These are phyloP conservation scores for Hypomecis atomaria DNA, from an alignment of 2,888 invertebrate species.

Conservation along the genomic window DNA sequence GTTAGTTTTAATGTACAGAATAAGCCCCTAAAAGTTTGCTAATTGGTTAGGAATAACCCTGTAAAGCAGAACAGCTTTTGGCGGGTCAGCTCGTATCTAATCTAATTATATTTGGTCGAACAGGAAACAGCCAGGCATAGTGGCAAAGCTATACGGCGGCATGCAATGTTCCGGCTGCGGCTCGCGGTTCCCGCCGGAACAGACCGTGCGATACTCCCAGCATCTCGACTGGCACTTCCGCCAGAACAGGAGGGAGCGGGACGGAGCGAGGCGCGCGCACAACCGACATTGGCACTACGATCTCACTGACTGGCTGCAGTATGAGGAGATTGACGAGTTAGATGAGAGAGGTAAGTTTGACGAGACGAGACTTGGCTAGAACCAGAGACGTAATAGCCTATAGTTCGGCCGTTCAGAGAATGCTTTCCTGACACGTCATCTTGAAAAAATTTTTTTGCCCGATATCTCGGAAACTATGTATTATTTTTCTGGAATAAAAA, in stretches of 20 bases:
- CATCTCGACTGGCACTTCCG: slow-evolving; percentile 99
- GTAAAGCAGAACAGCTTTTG: too few relatives aligned
- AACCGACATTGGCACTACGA: slow-evolving; percentile 96
- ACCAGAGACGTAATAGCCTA: too few relatives aligned
- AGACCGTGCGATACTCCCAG: slow-evolving; percentile 95
- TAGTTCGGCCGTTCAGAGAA: too few relatives aligned
- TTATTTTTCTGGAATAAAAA: too few relatives aligned
- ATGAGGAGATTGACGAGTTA: slow-evolving; percentile 96
- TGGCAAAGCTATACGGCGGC: slow-evolving; percentile 91
- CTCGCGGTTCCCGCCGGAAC: slow-evolving; percentile 95
- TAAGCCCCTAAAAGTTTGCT: too few relatives aligned
- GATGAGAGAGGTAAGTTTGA: slow-evolving; percentile 90
- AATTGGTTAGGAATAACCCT: too few relatives aligned
- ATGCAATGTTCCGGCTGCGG: slow-evolving; percentile 99
- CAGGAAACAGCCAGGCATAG: slow-evolving; percentile 90
- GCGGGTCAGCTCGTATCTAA: neutral
- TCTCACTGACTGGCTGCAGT: slow-evolving; percentile 96
- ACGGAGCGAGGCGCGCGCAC: slow-evolving; percentile 92
- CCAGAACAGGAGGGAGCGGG: slow-evolving; percentile 94
- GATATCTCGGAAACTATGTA: too few relatives aligned
- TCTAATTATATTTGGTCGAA: neutral
- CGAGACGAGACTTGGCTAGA: too few relatives aligned
- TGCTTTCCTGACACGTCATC: too few relatives aligned
- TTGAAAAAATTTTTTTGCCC: too few relatives aligned
- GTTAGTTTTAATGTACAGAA: too few relatives aligned